Evolutionary conservation across 2,888 invertebrate species (phyloP).

Genomic region (Zhuqinia jingwanae): DNA sequence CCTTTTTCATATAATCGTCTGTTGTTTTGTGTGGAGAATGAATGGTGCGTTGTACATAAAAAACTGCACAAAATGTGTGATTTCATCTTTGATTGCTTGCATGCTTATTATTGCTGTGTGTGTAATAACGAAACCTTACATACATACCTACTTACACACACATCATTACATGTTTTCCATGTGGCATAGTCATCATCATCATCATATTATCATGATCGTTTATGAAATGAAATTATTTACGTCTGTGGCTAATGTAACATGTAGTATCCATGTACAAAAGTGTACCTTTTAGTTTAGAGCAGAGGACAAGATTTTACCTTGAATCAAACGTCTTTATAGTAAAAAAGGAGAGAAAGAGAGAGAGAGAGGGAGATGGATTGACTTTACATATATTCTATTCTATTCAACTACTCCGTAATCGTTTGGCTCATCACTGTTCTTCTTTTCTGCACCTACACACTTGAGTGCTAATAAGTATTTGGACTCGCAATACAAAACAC

Average conservation of each 20-base stretch:
- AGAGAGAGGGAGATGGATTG: slow-evolving; percentile 45
- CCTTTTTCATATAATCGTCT: not conserved
- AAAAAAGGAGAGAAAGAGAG: too few species aligned
- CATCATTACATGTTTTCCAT: not conserved
- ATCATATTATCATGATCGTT: slow-evolving; percentile 3
- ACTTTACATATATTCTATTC: slow-evolving; percentile 48
- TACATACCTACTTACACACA: not conserved
- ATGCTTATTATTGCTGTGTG: slow-evolving; percentile 19
- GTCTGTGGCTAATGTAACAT: not conserved
- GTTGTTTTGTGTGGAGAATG: slow-evolving; percentile 5
- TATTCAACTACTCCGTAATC: slow-evolving; percentile 52
- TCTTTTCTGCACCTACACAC: slow-evolving; percentile 53
- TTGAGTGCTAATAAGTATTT: slow-evolving; percentile 23
- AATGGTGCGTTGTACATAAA: slow-evolving; percentile 41
- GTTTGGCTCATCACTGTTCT: slow-evolving; percentile 53
- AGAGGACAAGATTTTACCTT: slow-evolving; percentile 60
- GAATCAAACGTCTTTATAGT: slow-evolving; percentile 41
- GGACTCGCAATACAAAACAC: not conserved
- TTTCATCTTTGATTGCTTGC: slow-evolving; percentile 51
- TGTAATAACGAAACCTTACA: not conserved
- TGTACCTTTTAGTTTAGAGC: not conserved
- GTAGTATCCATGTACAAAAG: slow-evolving; percentile 9
- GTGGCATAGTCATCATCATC: slow-evolving; percentile 13
- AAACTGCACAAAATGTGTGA: slow-evolving; percentile 45
- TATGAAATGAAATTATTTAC: not conserved